These are phyloP conservation scores for Scaptomyza pallida DNA, from an alignment of 1,140 invertebrate species.

Conservation along the genomic window DNA sequence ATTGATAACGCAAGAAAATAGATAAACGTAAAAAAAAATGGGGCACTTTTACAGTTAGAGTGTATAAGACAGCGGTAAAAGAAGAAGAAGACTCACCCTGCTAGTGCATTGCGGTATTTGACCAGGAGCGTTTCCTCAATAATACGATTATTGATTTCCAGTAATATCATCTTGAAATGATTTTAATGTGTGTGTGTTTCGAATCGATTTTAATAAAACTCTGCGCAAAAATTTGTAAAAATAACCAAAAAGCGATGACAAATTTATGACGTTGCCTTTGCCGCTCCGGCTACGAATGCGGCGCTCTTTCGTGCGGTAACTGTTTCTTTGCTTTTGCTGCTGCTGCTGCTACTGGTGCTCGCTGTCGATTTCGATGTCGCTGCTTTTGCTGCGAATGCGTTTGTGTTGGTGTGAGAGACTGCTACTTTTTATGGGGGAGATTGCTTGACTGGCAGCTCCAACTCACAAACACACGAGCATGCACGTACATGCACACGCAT, in stretches of 20 bases:
- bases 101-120: constrained; percentile 97
- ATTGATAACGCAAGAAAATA: constrained; percentile 57
- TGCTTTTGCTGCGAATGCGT: constrained; percentile 31
- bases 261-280: constrained; percentile 77
- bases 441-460: constrained; percentile 65
- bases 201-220: constrained; percentile 22
- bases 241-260: constrained; percentile 60
- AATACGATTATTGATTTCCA: constrained; percentile 99
- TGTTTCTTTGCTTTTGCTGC: constrained; percentile 59
- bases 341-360: too few species aligned
- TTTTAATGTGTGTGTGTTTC: constrained; percentile 23
- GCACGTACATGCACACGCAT: constrained; percentile 13
- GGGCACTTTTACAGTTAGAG: constrained; percentile 48
- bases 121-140: constrained; percentile 97
- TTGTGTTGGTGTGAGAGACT: constrained; percentile 55
- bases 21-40: constrained; percentile 63
- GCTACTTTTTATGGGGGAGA: constrained; percentile 41
- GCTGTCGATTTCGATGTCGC: constrained; percentile 10
- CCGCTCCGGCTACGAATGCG: constrained; percentile 63
- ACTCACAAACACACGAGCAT: constrained; percentile 56
- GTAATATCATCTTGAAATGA: constrained; percentile 93
- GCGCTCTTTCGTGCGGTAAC: constrained; percentile 58
- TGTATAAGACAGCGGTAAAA: background rate
- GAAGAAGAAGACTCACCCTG: constrained; percentile 91
- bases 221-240: constrained; percentile 20